Evolutionary conservation across 2,113 vertebrate species (phyloP).

Genomic region (Limanda limanda): DNA sequence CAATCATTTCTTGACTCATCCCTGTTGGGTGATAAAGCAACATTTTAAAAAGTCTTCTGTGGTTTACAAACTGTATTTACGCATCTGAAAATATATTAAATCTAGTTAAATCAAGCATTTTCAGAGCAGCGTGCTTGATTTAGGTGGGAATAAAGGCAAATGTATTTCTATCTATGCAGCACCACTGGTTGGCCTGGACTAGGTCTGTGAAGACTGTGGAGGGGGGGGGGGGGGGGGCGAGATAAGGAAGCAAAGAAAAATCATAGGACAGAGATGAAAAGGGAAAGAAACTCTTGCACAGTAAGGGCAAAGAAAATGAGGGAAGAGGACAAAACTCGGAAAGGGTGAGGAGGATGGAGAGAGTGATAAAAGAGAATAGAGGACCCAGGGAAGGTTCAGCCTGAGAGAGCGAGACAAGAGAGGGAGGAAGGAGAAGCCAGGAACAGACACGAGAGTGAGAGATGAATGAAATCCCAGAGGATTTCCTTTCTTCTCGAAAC

Average conservation of each 20-base stretch:
- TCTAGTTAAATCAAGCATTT: constrained; percentile 4
- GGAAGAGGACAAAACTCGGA: constrained; percentile 50
- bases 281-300: constrained; percentile 23
- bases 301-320: constrained; percentile 55
- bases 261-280: too few species aligned
- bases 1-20: not conserved
- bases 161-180: constrained; percentile 46
- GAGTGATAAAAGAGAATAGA: constrained; percentile 56
- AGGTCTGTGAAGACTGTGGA: too few species aligned
- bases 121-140: constrained; percentile 40
- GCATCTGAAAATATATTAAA: constrained; percentile 20
- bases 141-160: constrained; percentile 42
- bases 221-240: too few species aligned
- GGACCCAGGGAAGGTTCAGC: constrained; percentile 51
- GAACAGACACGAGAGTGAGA: constrained; percentile 41
- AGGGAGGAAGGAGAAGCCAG: constrained; percentile 44
- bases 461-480: constrained; percentile 57
- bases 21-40: not conserved
- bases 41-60: too few species aligned
- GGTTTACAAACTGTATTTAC: not conserved
- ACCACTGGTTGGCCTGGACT: not conserved
- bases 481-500: constrained; percentile 42
- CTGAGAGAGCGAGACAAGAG: constrained; percentile 38
- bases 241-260: too few species aligned
- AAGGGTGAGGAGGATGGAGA: constrained; percentile 47